Evolutionary conservation across 2,113 vertebrate genomes (phyloP).

Genomic region (Sigmodon hispidus): DNA sequence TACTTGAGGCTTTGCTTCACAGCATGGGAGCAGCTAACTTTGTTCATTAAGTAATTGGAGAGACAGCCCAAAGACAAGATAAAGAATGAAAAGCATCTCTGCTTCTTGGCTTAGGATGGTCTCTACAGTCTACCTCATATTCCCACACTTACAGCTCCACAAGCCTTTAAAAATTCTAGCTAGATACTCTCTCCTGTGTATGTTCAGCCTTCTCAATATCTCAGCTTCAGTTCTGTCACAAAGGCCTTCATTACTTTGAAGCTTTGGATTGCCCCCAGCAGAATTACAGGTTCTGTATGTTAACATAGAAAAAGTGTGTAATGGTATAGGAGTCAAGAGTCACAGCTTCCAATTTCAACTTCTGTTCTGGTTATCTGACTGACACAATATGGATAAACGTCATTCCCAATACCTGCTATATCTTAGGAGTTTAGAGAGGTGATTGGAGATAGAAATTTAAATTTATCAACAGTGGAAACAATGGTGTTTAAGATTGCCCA

Average conservation of each 20-base stretch:
- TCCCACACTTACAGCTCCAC: neutral
- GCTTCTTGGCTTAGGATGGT: neutral
- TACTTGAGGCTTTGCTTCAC: neutral
- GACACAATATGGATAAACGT: neutral
- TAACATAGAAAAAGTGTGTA: neutral
- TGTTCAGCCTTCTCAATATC: neutral
- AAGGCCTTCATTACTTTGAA: neutral
- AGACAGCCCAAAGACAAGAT: neutral
- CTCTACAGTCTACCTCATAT: neutral
- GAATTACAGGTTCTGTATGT: neutral
- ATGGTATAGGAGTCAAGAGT: neutral
- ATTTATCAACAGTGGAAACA: neutral
- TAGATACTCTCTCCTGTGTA: neutral
- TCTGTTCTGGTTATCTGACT: neutral
- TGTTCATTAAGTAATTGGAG: neutral
- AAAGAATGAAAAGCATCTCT: neutral
- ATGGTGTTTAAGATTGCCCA: neutral
- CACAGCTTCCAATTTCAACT: neutral
- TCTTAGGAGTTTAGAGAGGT: neutral
- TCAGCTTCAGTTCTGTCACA: neutral
- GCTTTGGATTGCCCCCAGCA: neutral
- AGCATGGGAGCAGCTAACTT: neutral
- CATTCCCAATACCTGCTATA: neutral
- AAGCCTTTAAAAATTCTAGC: neutral
- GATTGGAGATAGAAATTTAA: neutral